These are phyloP conservation scores for Falco rusticolus DNA, from an alignment of 2,797 vertebrate genomes.

Conservation along the genomic window DNA sequence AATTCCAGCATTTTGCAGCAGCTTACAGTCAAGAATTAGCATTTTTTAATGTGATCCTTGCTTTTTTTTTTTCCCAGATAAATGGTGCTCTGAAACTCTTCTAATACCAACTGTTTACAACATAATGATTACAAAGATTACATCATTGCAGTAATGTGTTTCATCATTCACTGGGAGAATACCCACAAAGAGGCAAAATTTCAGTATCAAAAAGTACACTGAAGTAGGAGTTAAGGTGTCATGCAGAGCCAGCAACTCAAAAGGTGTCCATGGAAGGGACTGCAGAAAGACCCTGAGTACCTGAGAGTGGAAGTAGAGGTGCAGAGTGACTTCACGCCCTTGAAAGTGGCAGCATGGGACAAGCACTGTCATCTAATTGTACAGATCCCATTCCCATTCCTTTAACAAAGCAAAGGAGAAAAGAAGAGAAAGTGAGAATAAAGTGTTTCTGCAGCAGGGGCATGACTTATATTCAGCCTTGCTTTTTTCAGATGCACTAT, in stretches of 20 bases:
- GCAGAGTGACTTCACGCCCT: neutral
- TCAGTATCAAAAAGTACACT: neutral
- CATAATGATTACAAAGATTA: neutral
- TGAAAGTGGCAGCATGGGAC: neutral
- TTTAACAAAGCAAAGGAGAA: neutral
- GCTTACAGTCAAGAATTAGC: neutral
- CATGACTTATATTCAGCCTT: neutral
- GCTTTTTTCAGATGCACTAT: neutral
- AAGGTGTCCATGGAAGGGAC: neutral
- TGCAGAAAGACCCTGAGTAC: neutral
- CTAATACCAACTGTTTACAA: neutral
- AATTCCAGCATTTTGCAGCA: slow-evolving; percentile 3
- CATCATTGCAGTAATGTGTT: neutral
- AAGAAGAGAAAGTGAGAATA: neutral
- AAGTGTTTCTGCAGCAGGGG: neutral
- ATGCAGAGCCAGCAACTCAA: neutral
- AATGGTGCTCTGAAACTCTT: neutral
- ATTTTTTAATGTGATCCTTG: neutral
- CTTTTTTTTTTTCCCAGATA: neutral
- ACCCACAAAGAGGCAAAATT: neutral
- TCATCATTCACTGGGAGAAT: neutral
- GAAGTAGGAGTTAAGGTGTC: neutral
- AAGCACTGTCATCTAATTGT: neutral
- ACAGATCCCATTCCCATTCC: neutral
- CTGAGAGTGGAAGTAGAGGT: neutral